A percentile compares a stretch with the other conserved stretches of the same genome.
Conservation (phyloP, 2,113 vertebrate species). For the Cyprinodon variegatus region DNA sequence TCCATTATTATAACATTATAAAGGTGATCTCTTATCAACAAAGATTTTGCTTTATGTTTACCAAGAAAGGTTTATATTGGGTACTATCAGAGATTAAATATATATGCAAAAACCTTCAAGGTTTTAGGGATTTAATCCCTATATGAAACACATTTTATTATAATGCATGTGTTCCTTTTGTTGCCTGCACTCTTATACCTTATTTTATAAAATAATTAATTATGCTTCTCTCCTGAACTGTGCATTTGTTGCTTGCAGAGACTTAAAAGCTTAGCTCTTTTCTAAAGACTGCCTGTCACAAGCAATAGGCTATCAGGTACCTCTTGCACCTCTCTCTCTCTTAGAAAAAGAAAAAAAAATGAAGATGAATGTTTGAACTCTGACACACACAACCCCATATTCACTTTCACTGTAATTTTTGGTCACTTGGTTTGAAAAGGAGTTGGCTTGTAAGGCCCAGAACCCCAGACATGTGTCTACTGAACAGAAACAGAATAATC, state of each 20-base stretch:
- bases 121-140: neutral
- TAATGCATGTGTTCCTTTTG: neutral
- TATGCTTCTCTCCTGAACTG: neutral
- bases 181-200: neutral
- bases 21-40: too few species aligned
- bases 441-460: slow-evolving; percentile 20
- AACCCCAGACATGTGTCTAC: slow-evolving; percentile 3
- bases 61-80: neutral
- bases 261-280: slow-evolving; percentile 1
- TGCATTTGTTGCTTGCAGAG: neutral
- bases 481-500: slow-evolving; percentile 18
- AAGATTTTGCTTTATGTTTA: neutral
- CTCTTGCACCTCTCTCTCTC: slow-evolving; percentile 12
- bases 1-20: too few species aligned
- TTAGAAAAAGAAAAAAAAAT: neutral
- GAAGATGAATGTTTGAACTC: slow-evolving; percentile 4
- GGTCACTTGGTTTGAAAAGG: slow-evolving; percentile 15
- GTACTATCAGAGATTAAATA: neutral
- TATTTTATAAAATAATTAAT: neutral
- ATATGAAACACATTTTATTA: neutral
- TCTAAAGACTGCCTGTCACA: slow-evolving; percentile 28
- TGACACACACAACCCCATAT: slow-evolving; percentile 15
- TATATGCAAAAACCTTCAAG: neutral
- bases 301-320: neutral
- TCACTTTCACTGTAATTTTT: slow-evolving; percentile 35